These are phyloP conservation scores for Gymnocheta viridis DNA, from an alignment of 2,888 invertebrate genomes.

Conservation along the genomic window DNA sequence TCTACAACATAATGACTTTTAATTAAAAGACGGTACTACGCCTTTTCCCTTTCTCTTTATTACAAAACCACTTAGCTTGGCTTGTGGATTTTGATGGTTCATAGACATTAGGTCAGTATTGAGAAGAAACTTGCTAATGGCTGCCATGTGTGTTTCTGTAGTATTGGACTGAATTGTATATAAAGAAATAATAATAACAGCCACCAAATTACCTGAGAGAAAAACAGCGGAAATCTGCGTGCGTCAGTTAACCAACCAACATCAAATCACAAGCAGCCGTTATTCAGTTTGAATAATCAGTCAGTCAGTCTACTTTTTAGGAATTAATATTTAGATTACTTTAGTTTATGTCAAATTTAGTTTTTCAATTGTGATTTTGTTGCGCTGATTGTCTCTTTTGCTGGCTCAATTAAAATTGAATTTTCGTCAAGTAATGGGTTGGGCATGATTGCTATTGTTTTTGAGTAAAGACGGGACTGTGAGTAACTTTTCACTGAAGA, in stretches of 20 bases:
- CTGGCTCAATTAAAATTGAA: constrained; percentile 47
- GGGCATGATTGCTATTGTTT: constrained; percentile 7
- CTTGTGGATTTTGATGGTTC: constrained; percentile 57
- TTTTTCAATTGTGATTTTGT: constrained; percentile 53
- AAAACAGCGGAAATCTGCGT: constrained; percentile 66
- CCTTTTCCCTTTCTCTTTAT: constrained; percentile 35
- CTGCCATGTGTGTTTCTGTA: constrained; percentile 40
- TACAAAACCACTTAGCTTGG: constrained; percentile 26
- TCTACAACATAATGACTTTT: constrained; percentile 71
- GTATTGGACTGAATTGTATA: constrained; percentile 36
- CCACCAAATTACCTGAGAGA: background rate
- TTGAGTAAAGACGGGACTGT: background rate
- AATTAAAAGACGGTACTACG: constrained; percentile 69
- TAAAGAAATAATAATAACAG: background rate
- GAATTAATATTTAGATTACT: constrained; percentile 47
- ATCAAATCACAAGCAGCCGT: background rate
- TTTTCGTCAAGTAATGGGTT: constrained; percentile 53
- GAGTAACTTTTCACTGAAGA: background rate
- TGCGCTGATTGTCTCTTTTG: background rate
- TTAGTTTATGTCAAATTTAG: constrained; percentile 58
- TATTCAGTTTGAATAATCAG: constrained; percentile 7
- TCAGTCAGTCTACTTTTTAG: constrained; percentile 1
- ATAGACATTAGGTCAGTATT: constrained; percentile 58
- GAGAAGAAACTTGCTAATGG: constrained; percentile 60
- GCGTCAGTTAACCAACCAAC: constrained; percentile 38